Conservation (phyloP, 2,888 invertebrate species). For the Andrena trimmerana region DNA sequence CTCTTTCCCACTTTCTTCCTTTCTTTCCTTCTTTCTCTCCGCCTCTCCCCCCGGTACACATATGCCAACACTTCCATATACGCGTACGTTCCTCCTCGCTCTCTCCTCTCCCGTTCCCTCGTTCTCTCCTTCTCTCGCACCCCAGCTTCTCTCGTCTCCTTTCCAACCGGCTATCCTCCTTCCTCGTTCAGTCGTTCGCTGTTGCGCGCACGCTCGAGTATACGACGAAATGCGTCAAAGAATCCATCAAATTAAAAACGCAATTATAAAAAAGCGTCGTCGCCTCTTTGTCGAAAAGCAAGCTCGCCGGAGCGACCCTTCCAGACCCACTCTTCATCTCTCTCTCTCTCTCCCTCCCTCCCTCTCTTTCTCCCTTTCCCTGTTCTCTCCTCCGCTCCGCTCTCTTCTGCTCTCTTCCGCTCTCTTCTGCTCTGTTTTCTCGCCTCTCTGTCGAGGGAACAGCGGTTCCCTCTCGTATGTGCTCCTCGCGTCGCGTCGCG, state of each 20-base stretch:
- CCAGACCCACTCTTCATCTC: constrained; percentile 43
- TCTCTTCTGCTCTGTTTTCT: background rate
- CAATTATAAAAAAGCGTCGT: constrained; percentile 83
- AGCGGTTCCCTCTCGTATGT: constrained; percentile 33
- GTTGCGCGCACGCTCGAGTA: constrained; percentile 62
- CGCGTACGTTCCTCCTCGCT: constrained; percentile 25
- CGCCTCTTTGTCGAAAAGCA: constrained; percentile 81
- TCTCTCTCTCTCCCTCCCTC: constrained; percentile 29
- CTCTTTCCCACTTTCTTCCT: constrained; percentile 25
- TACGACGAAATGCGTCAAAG: constrained; percentile 80
- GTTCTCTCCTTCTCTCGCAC: constrained; percentile 15
- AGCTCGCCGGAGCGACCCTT: constrained; percentile 68
- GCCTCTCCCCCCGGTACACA: constrained; percentile 31
- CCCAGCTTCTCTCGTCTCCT: constrained; percentile 49
- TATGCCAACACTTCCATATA: constrained; percentile 52
- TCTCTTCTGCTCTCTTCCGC: constrained; percentile 3
- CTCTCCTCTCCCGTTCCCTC: constrained; percentile 2
- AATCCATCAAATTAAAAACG: constrained; percentile 84
- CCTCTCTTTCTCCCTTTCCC: constrained; percentile 38
- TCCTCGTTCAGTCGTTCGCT: constrained; percentile 39
- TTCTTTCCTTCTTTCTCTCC: constrained; percentile 14
- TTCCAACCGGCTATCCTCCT: constrained; percentile 18
- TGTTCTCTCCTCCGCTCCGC: constrained; percentile 25
- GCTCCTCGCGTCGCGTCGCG: constrained; percentile 40
- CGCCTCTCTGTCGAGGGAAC: constrained; percentile 27